Percentiles rank a stretch among this genome's conserved stretches.
Conservation (phyloP, 1,140 invertebrate species). For the Monomorium pharaonis region DNA sequence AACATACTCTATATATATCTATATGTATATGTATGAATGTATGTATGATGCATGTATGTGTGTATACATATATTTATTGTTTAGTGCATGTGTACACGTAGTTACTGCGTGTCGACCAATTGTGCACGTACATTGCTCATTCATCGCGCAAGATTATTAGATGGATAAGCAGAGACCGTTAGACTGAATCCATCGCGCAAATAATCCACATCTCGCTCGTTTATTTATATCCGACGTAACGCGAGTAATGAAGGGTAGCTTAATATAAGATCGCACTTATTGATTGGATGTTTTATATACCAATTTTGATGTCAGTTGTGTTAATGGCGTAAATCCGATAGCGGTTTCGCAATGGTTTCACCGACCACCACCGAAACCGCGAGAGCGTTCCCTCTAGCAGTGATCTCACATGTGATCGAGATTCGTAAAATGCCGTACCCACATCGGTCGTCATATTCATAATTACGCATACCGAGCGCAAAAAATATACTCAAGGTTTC, state of each 20-base stretch:
- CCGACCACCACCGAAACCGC: not conserved
- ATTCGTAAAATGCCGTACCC: not conserved
- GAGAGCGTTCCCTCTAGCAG: not conserved
- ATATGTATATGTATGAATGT: not conserved
- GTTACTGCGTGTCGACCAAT: not conserved
- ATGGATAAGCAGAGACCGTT: not conserved
- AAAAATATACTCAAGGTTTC: slow-evolving; percentile 62
- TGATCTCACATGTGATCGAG: not conserved
- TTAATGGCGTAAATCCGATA: slow-evolving; percentile 64
- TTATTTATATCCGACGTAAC: slow-evolving; percentile 19
- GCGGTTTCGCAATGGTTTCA: slow-evolving; percentile 12
- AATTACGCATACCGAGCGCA: slow-evolving; percentile 20
- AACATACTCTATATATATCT: not conserved
- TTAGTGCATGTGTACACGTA: not conserved
- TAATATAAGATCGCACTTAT: slow-evolving; percentile 66
- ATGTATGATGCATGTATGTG: not conserved
- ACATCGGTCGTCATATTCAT: slow-evolving; percentile 1
- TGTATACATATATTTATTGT: not conserved
- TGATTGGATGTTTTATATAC: slow-evolving; percentile 69
- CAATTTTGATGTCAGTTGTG: slow-evolving; percentile 67
- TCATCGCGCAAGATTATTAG: slow-evolving; percentile 3
- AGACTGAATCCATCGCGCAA: not conserved
- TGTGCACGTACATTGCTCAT: not conserved
- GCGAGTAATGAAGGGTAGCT: slow-evolving; percentile 34
- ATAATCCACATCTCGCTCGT: not conserved